Conservation (phyloP, 1,140 invertebrate species). For the Catajapyx aquilonaris region DNA sequence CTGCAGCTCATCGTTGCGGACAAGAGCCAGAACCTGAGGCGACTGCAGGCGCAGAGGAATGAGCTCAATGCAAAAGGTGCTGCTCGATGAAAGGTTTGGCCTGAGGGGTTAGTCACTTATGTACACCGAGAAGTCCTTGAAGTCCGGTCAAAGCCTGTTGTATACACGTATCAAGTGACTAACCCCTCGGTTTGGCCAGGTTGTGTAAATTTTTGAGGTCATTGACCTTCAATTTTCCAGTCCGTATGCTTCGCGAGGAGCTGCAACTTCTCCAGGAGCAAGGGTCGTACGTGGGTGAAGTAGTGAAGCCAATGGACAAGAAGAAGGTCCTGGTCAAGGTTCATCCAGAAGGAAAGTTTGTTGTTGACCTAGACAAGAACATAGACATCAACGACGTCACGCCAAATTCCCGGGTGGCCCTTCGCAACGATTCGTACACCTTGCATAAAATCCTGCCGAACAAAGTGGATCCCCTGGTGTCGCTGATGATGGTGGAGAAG, state of each 20-base stretch:
- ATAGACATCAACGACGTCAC: conserved; percentile 98
- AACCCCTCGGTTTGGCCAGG: too few relatives aligned
- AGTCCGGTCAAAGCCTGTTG: too few relatives aligned
- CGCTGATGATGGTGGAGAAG: conserved; percentile 99
- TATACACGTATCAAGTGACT: too few relatives aligned
- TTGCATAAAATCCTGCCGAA: conserved; percentile 98
- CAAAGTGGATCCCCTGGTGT: conserved; percentile 98
- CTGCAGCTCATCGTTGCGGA: conserved; percentile 86
- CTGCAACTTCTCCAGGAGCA: conserved; percentile 95
- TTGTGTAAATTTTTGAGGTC: too few relatives aligned
- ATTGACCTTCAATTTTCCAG: conserved; percentile 25
- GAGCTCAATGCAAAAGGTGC: conserved; percentile 99
- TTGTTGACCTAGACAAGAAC: conserved; percentile 98
- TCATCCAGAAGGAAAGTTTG: conserved; percentile 99
- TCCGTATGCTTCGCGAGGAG: conserved; percentile 93
- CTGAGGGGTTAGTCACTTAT: too few relatives aligned
- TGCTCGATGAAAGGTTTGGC: too few relatives aligned
- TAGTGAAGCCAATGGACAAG: conserved; percentile 99
- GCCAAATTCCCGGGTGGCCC: conserved; percentile 89
- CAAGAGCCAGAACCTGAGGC: conserved; percentile 90
- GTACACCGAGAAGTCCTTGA: too few relatives aligned
- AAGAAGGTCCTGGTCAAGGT: conserved; percentile 99
- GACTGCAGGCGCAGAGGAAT: conserved; percentile 96
- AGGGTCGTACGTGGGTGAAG: conserved; percentile 98
- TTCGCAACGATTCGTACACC: conserved; percentile 96